Evolutionary conservation across 2,888 invertebrate genomes (phyloP).

Genomic region (Trachelus iudaicus): DNA sequence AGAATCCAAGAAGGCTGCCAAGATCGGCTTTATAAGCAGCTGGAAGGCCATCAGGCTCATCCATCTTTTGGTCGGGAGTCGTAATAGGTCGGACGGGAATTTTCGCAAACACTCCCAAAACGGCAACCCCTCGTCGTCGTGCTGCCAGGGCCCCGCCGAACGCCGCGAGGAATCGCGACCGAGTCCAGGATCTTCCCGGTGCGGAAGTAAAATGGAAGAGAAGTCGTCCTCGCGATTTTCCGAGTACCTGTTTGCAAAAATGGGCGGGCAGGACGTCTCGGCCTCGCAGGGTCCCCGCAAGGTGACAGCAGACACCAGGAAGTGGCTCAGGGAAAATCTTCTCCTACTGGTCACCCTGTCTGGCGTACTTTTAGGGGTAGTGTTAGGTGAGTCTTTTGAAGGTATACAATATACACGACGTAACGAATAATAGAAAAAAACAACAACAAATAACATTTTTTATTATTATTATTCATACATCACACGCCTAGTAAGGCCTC

Average conservation of each 20-base stretch:
- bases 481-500: background rate
- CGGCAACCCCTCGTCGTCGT: constrained; percentile 65
- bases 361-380: constrained; percentile 82
- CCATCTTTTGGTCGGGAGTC: constrained; percentile 54
- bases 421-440: background rate
- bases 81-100: constrained; percentile 58
- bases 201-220: constrained; percentile 62
- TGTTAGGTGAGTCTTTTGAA: constrained; percentile 71
- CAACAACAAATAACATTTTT: no score
- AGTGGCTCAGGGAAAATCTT: constrained; percentile 80
- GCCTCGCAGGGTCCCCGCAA: constrained; percentile 73
- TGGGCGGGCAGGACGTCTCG: constrained; percentile 70
- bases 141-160: constrained; percentile 63
- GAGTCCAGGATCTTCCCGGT: constrained; percentile 39
- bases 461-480: background rate
- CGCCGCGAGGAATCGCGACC: constrained; percentile 62
- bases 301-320: constrained; percentile 72
- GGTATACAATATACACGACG: background rate
- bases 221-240: constrained; percentile 70
- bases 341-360: constrained; percentile 82
- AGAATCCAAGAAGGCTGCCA: constrained; percentile 34
- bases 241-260: constrained; percentile 85
- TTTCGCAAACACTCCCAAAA: constrained; percentile 64
- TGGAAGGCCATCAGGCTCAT: constrained; percentile 55
- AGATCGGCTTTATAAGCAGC: constrained; percentile 56